These are phyloP conservation scores for Thunnus thynnus DNA, from an alignment of 2,113 vertebrate species.

Conservation along the genomic window DNA sequence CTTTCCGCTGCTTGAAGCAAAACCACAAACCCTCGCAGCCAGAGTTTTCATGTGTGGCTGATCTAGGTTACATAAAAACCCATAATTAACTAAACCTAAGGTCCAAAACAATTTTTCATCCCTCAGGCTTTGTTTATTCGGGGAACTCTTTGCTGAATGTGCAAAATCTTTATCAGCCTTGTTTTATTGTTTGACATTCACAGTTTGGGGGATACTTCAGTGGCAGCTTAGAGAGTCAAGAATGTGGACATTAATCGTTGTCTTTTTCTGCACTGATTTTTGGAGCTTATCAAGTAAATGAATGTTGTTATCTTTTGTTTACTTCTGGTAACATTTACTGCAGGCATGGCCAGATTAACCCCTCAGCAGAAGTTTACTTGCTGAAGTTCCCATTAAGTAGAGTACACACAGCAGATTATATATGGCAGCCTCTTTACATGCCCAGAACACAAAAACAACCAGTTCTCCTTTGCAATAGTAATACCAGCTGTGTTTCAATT, in stretches of 20 bases:
- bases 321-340: not conserved
- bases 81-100: conserved; percentile 45
- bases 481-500: too few species aligned
- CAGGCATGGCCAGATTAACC: not conserved
- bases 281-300: not conserved
- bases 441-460: too few species aligned
- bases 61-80: conserved; percentile 35
- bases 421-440: too few species aligned
- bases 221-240: not conserved
- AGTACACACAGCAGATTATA: too few species aligned
- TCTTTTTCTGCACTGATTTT: not conserved
- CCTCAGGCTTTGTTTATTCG: conserved; percentile 19
- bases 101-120: conserved; percentile 13
- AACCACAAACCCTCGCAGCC: conserved; percentile 50
- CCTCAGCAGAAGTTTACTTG: not conserved
- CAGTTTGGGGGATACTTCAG: not conserved
- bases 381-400: too few species aligned
- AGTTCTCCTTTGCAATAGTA: too few species aligned
- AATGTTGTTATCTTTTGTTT: not conserved
- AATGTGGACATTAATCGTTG: too few species aligned
- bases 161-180: not conserved
- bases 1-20: conserved; percentile 72
- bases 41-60: conserved; percentile 41
- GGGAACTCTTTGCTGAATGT: conserved; percentile 4
- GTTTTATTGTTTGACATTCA: not conserved